Evolutionary conservation across 2,797 vertebrate species (phyloP), one percentile per base, ranked within the genome.

Genomic region (Rhinella marina): DNA sequence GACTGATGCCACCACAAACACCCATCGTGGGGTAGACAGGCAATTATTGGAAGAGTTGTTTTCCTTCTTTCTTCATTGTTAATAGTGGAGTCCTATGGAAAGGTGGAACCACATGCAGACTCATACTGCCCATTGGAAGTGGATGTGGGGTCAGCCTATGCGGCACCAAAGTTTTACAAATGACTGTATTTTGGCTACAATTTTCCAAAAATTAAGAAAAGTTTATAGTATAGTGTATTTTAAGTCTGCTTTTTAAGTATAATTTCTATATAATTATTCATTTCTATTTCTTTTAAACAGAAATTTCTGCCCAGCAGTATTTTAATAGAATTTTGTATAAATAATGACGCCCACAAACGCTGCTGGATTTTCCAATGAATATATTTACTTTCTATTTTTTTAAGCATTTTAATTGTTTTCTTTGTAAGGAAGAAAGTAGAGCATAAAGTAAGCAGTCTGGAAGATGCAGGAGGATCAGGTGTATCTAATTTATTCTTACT

Each of bases 401-500:
- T 21, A 73, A 32, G 23, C 11, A 61, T 84, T 84, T 59, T 84
- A 59, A 59, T 59, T 21, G 27, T 41, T 57, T 73, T 73, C 27
- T 84, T 84, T 73, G 23, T 8, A 3, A 84, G 13, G 27, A 73
- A 41, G 7, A 73, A 84, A 29, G 25, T 59, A 56, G 66, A 50
- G 27, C 62, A 82, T 70, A 70, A 64, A 64, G 12, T 17, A 48
- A 52, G 25, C 11, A 16, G 29, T 72, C 41, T 82, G 32, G 66
- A 29, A n/a, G 82, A 14, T 23, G 81, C 57, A 56, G 50, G 64
- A 73, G 70, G 61, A 84, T 84, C 54, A 76, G 82, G 82, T 84
- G 14, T 50, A 76, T 84, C 82, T 84, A 84, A 84, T 84, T 25
- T 61, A 84, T 84, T 84, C 82, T 84, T 50, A 75, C 82, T 76